Evolutionary conservation across 2,797 vertebrate genomes (phyloP), one percentile per base, ranked within the genome.

Genomic region (Peromyscus eremicus): DNA sequence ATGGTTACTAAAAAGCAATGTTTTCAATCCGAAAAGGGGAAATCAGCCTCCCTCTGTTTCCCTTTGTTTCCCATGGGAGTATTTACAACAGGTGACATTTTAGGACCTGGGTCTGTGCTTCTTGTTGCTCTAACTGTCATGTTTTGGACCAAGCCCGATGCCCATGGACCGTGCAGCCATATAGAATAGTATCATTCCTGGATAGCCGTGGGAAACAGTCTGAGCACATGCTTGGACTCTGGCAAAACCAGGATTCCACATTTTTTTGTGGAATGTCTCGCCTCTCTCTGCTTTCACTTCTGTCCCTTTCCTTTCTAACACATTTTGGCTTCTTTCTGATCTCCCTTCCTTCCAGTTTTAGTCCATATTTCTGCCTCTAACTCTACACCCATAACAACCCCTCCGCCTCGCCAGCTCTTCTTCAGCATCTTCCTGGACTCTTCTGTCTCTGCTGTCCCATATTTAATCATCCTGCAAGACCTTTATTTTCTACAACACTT

Each of bases 181-280:
- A 73, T 46, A 19, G 68, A 43, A 64, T 98, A 99, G 98, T 80
- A 86, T 12, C 97, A 46, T 12, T 68, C 62, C 29, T 8, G 82
- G 57, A 92, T 94, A 75, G 37, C 97, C 14, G 97, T 91, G 94
- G 97, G 43, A 98, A 10, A 27, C 7, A 10, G 1, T 6, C 10
- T 34, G 16, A 19, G 16, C 5, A 1, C 25, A 37, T 34, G 6
- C 79, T 34, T 1, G 52, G 10, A 14, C 23, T 80, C 43, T 81
- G 27, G 43, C 25, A 21, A 32, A 12, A 71, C 21, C 32, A 19
- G 60, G 1, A 57, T 57, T 82, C 34, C 3, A 0, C 27, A 76
- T 55, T 8, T 37, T 77, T 43, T 25, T 37, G n/a, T n/a, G n/a
- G n/a, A n/a, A n/a, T 16, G 5, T 32, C 23, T 93, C 1, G 2